Base-by-base conservation (phyloP, 1,140 invertebrate genomes). In the Augochlora pura region DNA sequence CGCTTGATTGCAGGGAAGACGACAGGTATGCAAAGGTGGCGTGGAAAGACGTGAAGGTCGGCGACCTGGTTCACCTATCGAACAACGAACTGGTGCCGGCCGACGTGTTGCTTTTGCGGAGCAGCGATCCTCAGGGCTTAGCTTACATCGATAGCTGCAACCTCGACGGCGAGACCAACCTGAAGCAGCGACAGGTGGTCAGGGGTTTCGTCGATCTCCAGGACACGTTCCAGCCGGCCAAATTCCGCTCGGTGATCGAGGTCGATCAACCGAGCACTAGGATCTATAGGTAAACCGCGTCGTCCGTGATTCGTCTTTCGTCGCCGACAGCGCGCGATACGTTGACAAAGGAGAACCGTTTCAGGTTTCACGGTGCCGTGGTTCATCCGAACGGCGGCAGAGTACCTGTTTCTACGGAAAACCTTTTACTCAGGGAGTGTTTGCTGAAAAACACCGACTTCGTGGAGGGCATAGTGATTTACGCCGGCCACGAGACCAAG, bases 81-180 rank as follows among this genome's bases (percentile, higher is more conserved):
- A 98, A 98, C 93, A 98, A 99, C 93, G 98, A 99, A 94, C 95
- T 97, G 32, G 98, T 99, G 81, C 99, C 99, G 10, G 98, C 99
- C 6, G 99, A 99, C 92, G 96, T 99, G 87, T 93, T 99, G 39
- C 91, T 99, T 32, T 93, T 99, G 52, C 94, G 96, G 80, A 97
- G 97, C 62, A 98, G 98, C 90, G 98, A 99, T 93, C 96, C 97
- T 6, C 95, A 98, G 89, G 98, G 98, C 42, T 95, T 99, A 85
- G 99, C 98, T 91, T 99, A 99, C 93, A 96, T 99, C 89, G 96
- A 99, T 93, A 99, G 99, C 2, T 98, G 98, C 81, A 99, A 99
- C 94, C 94, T 99, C 84, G 99, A 99, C 91, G 99, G 99, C 16
- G 99, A 99, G 94, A 99, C 98, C n/a, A 99, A 99, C 94, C 94